Conservation (phyloP, 1,140 invertebrate species). For the Thaumetopoea pityocampa region DNA sequence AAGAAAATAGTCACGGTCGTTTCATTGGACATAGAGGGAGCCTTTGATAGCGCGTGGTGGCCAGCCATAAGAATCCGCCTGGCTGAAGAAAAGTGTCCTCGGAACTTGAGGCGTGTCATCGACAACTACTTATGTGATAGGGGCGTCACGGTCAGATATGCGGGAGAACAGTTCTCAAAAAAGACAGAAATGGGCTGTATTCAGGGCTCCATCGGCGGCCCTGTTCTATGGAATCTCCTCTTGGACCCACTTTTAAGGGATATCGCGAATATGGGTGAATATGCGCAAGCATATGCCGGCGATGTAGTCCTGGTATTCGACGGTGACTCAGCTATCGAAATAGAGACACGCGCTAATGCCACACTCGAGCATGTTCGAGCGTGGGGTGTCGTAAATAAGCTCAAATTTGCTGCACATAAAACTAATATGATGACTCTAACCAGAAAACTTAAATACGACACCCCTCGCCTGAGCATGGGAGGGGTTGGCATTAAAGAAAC, state of each 20-base stretch:
- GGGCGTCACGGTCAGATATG: background rate
- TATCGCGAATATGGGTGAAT: background rate
- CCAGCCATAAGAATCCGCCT: no score
- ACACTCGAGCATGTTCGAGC: background rate
- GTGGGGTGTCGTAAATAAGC: slow-evolving; percentile 2
- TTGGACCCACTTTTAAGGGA: background rate
- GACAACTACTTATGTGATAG: no score
- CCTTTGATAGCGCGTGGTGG: no score
- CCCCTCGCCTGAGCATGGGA: slow-evolving; percentile 1
- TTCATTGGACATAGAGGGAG: no score
- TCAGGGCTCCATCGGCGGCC: slow-evolving; percentile 3
- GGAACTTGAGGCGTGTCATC: no score
- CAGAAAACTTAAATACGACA: slow-evolving; percentile 6
- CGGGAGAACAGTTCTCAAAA: background rate
- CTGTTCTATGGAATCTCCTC: background rate
- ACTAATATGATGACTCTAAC: slow-evolving; percentile 5
- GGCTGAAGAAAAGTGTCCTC: no score
- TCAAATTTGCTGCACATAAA: slow-evolving; percentile 1
- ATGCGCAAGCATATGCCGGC: background rate
- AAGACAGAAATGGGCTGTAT: background rate
- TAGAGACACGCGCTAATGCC: slow-evolving; percentile 1
- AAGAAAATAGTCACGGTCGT: no score
- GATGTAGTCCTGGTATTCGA: slow-evolving; percentile 5
- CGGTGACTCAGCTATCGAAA: background rate
- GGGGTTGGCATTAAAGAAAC: background rate